phyloP scores from a whole-genome alignment of 2,888 invertebrate species.

The Priocnemis perturbator region DNA sequence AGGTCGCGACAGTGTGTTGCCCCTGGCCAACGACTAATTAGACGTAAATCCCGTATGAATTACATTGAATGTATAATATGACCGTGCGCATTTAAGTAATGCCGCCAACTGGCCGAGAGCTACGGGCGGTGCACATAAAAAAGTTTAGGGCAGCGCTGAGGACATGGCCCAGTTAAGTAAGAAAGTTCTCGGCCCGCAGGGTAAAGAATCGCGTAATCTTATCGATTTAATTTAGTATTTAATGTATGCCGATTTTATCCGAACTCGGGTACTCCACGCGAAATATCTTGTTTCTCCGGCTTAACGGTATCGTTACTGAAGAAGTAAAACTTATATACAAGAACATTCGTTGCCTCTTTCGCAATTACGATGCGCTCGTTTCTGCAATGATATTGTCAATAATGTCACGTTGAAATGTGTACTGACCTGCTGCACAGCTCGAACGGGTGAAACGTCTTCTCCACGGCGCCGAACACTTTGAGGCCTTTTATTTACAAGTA shows the following conservation, averaged over 20 bases:
- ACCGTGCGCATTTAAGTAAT: neutral
- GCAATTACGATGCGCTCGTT: too few species aligned
- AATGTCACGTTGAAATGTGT: neutral
- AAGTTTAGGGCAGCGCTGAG: neutral
- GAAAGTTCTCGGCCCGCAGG: neutral
- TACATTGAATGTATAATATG: neutral
- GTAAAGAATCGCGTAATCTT: neutral
- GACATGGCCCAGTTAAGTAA: neutral
- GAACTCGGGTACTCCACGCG: neutral
- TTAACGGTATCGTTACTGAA: neutral
- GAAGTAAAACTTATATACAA: too few species aligned
- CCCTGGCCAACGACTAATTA: neutral
- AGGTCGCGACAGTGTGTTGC: neutral
- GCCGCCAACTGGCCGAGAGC: neutral
- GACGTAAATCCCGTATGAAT: neutral
- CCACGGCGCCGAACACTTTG: conserved; percentile 82
- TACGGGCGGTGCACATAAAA: neutral
- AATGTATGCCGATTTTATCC: neutral
- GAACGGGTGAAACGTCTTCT: conserved; percentile 80
- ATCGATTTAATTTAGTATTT: neutral
- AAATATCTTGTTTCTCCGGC: neutral
- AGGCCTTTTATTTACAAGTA: conserved; percentile 79
- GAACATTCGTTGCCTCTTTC: too few species aligned
- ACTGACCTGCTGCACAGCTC: conserved; percentile 78
- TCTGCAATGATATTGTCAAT: too few species aligned